Evolutionary conservation across 1,140 invertebrate species (phyloP).

Genomic region (Sarcophaga peregrina): DNA sequence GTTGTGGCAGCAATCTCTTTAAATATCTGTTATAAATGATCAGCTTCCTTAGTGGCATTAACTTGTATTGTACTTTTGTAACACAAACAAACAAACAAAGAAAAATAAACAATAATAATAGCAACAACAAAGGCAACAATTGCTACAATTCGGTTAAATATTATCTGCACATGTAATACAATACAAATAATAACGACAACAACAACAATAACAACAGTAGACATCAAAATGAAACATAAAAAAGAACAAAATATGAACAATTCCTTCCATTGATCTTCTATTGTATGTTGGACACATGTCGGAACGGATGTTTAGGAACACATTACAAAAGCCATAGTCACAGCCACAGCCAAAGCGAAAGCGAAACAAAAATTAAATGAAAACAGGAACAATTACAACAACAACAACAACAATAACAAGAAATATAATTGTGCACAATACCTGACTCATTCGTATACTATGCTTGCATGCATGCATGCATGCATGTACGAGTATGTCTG

Average conservation of each 20-base stretch:
- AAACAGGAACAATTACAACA: too few relatives aligned
- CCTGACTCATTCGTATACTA: too few relatives aligned
- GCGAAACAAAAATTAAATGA: neutral
- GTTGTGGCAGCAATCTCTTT: neutral
- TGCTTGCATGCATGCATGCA: too few relatives aligned
- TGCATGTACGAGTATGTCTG: too few relatives aligned
- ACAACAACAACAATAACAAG: too few relatives aligned
- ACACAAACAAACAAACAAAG: too few relatives aligned
- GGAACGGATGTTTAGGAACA: slow-evolving; percentile 14
- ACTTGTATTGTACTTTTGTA: slow-evolving; percentile 2
- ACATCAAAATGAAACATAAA: too few relatives aligned
- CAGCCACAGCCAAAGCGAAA: neutral
- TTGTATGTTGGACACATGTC: slow-evolving; percentile 15
- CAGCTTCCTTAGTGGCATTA: slow-evolving; percentile 26
- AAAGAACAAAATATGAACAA: neutral
- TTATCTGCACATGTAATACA: neutral
- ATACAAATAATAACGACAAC: neutral
- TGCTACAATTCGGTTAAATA: slow-evolving; percentile 23
- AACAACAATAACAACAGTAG: neutral
- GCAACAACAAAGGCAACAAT: neutral
- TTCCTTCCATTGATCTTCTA: slow-evolving; percentile 21
- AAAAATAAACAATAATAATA: neutral
- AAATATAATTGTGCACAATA: too few relatives aligned
- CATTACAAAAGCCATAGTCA: too few relatives aligned
- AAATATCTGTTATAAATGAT: slow-evolving; percentile 21